These are phyloP conservation scores for Marmota flaviventris DNA, from an alignment of 2,113 vertebrate species.

Conservation along the genomic window DNA sequence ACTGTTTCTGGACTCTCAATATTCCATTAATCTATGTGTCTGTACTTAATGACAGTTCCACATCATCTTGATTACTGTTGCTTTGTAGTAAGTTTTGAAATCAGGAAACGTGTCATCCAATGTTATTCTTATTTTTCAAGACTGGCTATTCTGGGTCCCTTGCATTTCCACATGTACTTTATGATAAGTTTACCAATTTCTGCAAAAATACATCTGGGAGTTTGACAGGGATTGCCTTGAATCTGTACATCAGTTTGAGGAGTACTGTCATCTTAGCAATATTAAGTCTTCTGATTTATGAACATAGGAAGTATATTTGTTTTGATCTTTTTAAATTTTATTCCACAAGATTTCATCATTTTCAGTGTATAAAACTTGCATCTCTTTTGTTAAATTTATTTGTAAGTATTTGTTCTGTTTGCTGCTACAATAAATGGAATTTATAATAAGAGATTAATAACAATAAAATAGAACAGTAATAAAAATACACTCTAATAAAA, in stretches of 20 bases:
- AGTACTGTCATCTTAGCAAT: not conserved
- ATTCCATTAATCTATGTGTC: not conserved
- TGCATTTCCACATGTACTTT: not conserved
- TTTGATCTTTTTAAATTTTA: not conserved
- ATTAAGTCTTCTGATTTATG: not conserved
- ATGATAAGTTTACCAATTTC: not conserved
- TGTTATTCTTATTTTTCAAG: not conserved
- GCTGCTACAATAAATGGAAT: not conserved
- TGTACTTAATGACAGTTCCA: not conserved
- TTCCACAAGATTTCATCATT: not conserved
- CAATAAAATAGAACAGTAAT: not conserved
- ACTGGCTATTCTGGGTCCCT: not conserved
- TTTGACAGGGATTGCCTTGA: not conserved
- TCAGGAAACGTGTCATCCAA: not conserved
- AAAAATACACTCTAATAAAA: not conserved
- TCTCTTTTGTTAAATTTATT: no score
- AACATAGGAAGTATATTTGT: not conserved
- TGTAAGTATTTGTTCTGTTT: no score
- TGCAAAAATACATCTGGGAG: not conserved
- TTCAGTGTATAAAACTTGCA: not conserved
- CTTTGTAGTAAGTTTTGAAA: not conserved
- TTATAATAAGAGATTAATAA: not conserved
- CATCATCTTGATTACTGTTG: not conserved
- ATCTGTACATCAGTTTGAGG: not conserved
- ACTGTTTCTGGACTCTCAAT: not conserved